Percentiles rank a stretch among this genome's conserved stretches.
phyloP scores from a whole-genome alignment of 2,888 invertebrate genomes.

The Ametastegia equiseti region DNA sequence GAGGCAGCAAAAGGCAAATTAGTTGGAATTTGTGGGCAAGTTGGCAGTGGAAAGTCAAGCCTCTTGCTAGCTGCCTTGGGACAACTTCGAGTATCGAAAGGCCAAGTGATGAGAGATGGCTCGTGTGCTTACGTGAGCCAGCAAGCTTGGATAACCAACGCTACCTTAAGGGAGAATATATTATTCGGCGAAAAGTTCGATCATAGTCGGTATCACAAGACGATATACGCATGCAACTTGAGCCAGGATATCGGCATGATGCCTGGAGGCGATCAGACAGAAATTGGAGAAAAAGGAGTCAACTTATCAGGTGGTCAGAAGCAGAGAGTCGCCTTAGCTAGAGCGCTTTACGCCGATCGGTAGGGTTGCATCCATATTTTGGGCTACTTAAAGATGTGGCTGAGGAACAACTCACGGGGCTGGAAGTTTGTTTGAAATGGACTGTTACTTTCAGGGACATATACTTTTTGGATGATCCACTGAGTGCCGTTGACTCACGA shows the following conservation, averaged over 20 bases:
- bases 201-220: conserved; percentile 77
- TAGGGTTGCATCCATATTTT: conserved; percentile 52
- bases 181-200: conserved; percentile 79
- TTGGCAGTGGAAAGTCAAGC: conserved; percentile 79
- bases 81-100: conserved; percentile 74
- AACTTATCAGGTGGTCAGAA: conserved; percentile 79
- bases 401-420: too few species aligned
- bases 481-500: conserved; percentile 78
- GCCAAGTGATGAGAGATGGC: conserved; percentile 77
- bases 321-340: conserved; percentile 78
- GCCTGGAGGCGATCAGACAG: conserved; percentile 79
- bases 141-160: conserved; percentile 81
- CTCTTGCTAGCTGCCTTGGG: conserved; percentile 78
- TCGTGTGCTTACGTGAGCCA: conserved; percentile 79
- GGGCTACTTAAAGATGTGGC: background rate
- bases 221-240: conserved; percentile 78
- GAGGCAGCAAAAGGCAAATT: conserved; percentile 75
- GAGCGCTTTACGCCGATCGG: conserved; percentile 78
- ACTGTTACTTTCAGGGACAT: conserved; percentile 76
- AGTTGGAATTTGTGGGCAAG: conserved; percentile 79
- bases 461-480: conserved; percentile 79
- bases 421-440: too few species aligned
- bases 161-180: conserved; percentile 81
- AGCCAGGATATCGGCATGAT: conserved; percentile 78
- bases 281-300: conserved; percentile 79